Evolutionary conservation across 2,888 invertebrate genomes (phyloP).

Genomic region (Odontocolon sp.): DNA sequence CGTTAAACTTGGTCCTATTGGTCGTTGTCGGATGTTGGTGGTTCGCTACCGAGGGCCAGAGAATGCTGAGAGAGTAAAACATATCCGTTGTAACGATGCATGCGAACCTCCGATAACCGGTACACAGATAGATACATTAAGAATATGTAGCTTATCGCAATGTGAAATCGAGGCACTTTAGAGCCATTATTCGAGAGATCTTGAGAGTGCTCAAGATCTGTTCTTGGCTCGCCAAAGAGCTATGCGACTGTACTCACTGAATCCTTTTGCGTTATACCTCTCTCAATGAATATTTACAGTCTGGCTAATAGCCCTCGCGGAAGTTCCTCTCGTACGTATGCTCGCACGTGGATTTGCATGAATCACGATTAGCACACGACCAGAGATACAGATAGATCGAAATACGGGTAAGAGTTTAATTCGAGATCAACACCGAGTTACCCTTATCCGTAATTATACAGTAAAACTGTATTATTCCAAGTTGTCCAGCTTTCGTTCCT

Average conservation of each 20-base stretch:
- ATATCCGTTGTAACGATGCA: constrained; percentile 30
- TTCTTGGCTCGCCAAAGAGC: constrained; percentile 18
- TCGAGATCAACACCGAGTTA: constrained; percentile 31
- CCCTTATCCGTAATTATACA: constrained; percentile 34
- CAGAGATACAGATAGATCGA: constrained; percentile 17
- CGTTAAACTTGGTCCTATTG: constrained; percentile 3
- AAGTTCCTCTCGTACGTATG: constrained; percentile 27
- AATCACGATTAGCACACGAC: constrained; percentile 39
- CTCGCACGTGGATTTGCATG: constrained; percentile 41
- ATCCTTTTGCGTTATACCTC: constrained; percentile 17
- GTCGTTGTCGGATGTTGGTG: background rate
- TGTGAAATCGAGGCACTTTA: constrained; percentile 58
- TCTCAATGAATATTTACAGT: constrained; percentile 57
- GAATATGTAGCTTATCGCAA: constrained; percentile 60
- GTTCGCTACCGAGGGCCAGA: background rate
- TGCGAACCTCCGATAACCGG: constrained; percentile 51
- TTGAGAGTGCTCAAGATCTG: constrained; percentile 41
- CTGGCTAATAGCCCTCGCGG: constrained; percentile 49
- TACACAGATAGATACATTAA: constrained; percentile 59
- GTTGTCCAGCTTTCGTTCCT: background rate
- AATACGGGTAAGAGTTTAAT: constrained; percentile 25
- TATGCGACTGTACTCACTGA: constrained; percentile 4
- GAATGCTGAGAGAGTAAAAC: background rate
- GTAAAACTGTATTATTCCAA: constrained; percentile 25
- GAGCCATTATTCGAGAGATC: constrained; percentile 57